Evolutionary conservation across 2,797 vertebrate species (phyloP), one percentile per base, ranked within the genome.

Genomic region (Rhabdophis nuchalis): DNA sequence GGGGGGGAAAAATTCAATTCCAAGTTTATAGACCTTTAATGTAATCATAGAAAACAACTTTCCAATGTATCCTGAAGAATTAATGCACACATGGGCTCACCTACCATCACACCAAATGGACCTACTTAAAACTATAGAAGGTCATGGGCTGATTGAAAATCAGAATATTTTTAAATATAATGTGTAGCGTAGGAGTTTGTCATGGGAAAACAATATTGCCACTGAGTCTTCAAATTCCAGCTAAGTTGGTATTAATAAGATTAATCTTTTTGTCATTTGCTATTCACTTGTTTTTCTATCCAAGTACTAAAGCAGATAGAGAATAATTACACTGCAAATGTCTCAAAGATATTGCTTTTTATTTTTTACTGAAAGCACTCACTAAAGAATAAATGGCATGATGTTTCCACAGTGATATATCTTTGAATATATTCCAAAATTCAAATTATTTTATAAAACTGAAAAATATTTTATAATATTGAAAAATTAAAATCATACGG

Each of bases 11-110:
- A 94, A 95, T 89, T 72, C 53, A 89, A 86, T 56, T 41, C 89
- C 53, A 92, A 90, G 9, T 0, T 56, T 94, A 58, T 85, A 46
- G 16, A 41, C 52, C 60, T 88, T 86, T 64, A 77, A 32, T 5
- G 68, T 92, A 68, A 90, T 95, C 86, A 53, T 90, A 8, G 0
- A 89, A 54, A 95, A 64, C 94, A 93, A 90, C 57, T 1, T 68
- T 93, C 68, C 53, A 93, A 72, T 27, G 9, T 18, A 85, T 82
- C 20, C 11, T 82, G 72, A 82, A 82, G 72, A 82, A 82, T 25
- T 82, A 46, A 82, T 5, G 41, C 72, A 12, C 0, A 23, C 72
- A 25, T 5, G 3, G 36, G 10, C 20, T 46, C 72, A 25, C 36
- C 20, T 46, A 46, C 9, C 36, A 46, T 46, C 36, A 46, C 10